Evolutionary conservation across 1,140 invertebrate genomes (phyloP).

Genomic region (Bombus fervidus): DNA sequence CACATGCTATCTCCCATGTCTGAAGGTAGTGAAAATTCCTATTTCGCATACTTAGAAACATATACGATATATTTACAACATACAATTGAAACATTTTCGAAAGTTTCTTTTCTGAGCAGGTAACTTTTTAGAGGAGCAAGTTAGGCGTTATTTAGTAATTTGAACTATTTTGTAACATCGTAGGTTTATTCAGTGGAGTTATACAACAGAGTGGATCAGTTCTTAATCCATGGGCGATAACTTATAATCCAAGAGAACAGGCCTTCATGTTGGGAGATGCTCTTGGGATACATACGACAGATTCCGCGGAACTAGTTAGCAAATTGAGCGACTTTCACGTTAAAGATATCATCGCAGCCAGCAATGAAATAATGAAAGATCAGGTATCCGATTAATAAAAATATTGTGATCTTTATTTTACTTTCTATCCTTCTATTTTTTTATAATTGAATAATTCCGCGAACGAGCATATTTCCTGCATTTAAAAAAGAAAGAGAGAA

Average conservation of each 20-base stretch:
- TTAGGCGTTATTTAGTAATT: neutral
- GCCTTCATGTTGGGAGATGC: slow-evolving; percentile 85
- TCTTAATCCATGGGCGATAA: slow-evolving; percentile 88
- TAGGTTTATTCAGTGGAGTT: slow-evolving; percentile 87
- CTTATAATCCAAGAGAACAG: slow-evolving; percentile 83
- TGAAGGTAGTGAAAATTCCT: slow-evolving; percentile 73
- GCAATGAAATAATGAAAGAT: slow-evolving; percentile 60
- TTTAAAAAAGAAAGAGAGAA: neutral
- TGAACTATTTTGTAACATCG: neutral
- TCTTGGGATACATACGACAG: slow-evolving; percentile 83
- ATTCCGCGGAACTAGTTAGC: slow-evolving; percentile 83
- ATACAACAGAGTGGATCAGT: slow-evolving; percentile 91
- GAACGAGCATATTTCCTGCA: neutral
- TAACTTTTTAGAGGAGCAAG: neutral
- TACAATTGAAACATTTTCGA: neutral
- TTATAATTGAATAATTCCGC: neutral
- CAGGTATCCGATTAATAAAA: slow-evolving; percentile 41
- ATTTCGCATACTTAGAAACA: neutral
- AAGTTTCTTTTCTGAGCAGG: neutral
- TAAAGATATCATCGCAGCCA: slow-evolving; percentile 84
- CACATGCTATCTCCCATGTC: slow-evolving; percentile 84
- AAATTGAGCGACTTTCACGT: slow-evolving; percentile 85
- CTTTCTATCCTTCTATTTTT: neutral
- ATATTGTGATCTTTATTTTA: neutral
- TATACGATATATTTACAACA: neutral